Conservation (phyloP, 2,888 invertebrate genomes). For the Hylaea fasciaria region DNA sequence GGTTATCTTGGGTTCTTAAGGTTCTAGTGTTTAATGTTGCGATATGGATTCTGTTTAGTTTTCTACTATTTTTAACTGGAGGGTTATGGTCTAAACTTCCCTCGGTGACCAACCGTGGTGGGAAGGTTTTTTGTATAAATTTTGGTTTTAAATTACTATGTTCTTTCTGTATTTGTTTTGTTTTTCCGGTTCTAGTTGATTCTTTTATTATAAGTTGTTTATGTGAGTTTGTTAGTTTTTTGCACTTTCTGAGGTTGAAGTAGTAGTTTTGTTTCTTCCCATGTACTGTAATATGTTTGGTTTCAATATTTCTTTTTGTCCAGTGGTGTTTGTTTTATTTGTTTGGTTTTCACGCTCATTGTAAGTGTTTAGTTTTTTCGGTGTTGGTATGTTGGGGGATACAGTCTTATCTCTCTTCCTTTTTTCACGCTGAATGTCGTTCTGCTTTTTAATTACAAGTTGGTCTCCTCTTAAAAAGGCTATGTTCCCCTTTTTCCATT, state of each 20-base stretch:
- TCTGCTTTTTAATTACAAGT: conserved; percentile 10
- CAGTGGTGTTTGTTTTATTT: conserved; percentile 1
- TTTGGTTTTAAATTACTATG: background rate
- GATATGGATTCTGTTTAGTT: too few relatives aligned
- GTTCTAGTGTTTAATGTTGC: too few relatives aligned
- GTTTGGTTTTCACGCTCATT: background rate
- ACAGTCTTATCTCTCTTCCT: conserved; percentile 6
- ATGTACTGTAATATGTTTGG: conserved; percentile 7
- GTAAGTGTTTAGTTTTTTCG: conserved; percentile 1
- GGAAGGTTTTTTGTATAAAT: background rate
- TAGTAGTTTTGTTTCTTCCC: conserved; percentile 9
- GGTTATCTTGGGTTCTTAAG: conserved; percentile 2
- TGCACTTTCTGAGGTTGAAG: conserved; percentile 5
- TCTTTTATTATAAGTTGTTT: too few relatives aligned
- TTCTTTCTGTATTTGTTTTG: conserved; percentile 1
- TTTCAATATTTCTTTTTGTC: background rate
- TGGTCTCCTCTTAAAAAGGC: conserved; percentile 18
- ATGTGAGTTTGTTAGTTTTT: conserved; percentile 8
- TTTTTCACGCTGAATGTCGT: conserved; percentile 2
- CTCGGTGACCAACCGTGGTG: conserved; percentile 20
- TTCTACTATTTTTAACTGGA: background rate
- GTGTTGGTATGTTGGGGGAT: conserved; percentile 4
- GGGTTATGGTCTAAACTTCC: conserved; percentile 11
- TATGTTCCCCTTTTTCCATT: conserved; percentile 17
- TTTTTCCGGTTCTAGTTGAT: too few relatives aligned